Conservation (phyloP, 2,113 vertebrate species). For the Marcusenius ussheri region DNA sequence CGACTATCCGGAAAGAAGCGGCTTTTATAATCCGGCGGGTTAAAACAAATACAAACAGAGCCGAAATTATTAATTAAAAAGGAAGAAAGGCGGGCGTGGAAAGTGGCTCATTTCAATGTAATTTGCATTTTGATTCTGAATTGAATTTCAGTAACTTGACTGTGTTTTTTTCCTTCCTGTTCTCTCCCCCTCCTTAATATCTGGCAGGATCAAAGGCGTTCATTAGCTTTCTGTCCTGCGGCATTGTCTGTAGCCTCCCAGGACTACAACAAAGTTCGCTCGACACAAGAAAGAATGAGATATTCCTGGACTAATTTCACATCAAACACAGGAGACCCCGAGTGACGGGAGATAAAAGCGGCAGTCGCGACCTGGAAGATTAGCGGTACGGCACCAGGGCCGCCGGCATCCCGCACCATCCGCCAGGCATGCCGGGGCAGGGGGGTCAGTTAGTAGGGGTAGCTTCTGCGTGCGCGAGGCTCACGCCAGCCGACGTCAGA, state of each 20-base stretch:
- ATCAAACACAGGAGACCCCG: slow-evolving; percentile 51
- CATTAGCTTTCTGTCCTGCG: slow-evolving; percentile 51
- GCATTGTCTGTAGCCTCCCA: slow-evolving; percentile 58
- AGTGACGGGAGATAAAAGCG: slow-evolving; percentile 47
- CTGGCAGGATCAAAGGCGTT: slow-evolving; percentile 63
- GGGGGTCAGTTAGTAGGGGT: background rate
- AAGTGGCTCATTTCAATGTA: slow-evolving; percentile 44
- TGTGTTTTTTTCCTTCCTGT: slow-evolving; percentile 24
- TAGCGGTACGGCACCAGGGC: slow-evolving; percentile 49
- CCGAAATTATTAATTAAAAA: slow-evolving; percentile 50
- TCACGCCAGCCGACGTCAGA: background rate
- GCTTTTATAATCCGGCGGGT: slow-evolving; percentile 33
- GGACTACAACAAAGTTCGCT: slow-evolving; percentile 50
- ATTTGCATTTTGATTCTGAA: slow-evolving; percentile 61
- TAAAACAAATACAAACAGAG: slow-evolving; percentile 48
- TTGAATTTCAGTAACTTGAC: slow-evolving; percentile 48
- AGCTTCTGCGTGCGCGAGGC: background rate
- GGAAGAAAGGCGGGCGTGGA: slow-evolving; percentile 32
- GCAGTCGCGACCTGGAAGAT: slow-evolving; percentile 41
- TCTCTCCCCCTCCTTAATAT: slow-evolving; percentile 49
- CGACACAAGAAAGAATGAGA: slow-evolving; percentile 44
- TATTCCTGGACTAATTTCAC: slow-evolving; percentile 59
- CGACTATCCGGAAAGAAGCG: slow-evolving; percentile 35
- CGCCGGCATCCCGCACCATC: slow-evolving; percentile 32
- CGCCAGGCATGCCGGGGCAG: slow-evolving; percentile 35